Conservation (phyloP, 2,888 invertebrate genomes). For the Sesia apiformis region DNA sequence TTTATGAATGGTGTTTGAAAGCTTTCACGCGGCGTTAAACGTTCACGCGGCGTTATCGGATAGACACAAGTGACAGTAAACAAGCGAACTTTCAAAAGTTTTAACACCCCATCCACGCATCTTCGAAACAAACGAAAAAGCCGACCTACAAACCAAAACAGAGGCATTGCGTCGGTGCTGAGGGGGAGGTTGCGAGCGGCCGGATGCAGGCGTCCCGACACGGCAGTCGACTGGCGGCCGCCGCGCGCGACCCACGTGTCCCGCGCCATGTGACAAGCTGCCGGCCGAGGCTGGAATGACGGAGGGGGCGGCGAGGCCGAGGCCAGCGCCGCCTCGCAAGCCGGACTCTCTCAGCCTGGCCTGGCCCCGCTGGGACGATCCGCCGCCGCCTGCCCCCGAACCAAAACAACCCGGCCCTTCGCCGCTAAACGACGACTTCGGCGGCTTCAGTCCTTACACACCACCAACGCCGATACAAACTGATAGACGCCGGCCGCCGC, state of each 20-base stretch:
- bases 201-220: slow-evolving; percentile 13
- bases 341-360: slow-evolving; percentile 55
- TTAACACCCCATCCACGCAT: not conserved
- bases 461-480: slow-evolving; percentile 59
- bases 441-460: slow-evolving; percentile 72
- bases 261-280: slow-evolving; percentile 40
- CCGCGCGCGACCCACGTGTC: slow-evolving; percentile 40
- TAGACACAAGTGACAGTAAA: not conserved
- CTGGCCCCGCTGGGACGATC: slow-evolving; percentile 62
- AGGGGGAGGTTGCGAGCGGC: slow-evolving; percentile 4
- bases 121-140: not conserved
- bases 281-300: slow-evolving; percentile 49
- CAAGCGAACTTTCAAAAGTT: not conserved
- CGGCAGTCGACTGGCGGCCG: slow-evolving; percentile 39
- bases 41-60: not conserved
- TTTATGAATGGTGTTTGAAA: no score
- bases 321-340: slow-evolving; percentile 70
- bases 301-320: slow-evolving; percentile 65
- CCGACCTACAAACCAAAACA: slow-evolving; percentile 13
- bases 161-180: slow-evolving; percentile 33
- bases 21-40: no score
- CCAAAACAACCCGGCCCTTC: slow-evolving; percentile 20
- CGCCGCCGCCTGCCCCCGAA: slow-evolving; percentile 68
- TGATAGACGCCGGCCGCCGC: slow-evolving; percentile 20
- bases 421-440: slow-evolving; percentile 47